Conservation (phyloP, 2,797 vertebrate species). For the Chloroceryle amazona region DNA sequence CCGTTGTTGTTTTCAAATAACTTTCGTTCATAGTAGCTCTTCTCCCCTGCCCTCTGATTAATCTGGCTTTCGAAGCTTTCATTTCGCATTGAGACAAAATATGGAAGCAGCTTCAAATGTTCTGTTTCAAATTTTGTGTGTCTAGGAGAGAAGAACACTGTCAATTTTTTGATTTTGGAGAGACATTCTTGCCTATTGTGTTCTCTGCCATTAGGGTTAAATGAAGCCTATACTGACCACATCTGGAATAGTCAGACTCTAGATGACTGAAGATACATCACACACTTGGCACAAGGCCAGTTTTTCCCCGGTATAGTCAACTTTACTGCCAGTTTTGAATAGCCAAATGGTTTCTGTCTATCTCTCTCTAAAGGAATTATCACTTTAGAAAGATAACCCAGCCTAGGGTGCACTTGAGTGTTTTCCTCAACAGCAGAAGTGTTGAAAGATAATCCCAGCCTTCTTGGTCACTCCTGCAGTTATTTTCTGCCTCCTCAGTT, state of each 20-base stretch:
- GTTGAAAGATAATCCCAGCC: neutral
- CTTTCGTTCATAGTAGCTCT: neutral
- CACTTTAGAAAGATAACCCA: neutral
- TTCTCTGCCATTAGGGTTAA: neutral
- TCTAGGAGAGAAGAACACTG: neutral
- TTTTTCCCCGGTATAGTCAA: neutral
- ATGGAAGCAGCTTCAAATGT: neutral
- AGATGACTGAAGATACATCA: neutral
- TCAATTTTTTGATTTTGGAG: neutral
- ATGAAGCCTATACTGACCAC: neutral
- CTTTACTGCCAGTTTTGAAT: neutral
- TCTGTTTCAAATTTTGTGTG: neutral
- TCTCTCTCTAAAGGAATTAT: neutral
- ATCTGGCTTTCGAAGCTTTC: neutral
- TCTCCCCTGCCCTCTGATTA: neutral
- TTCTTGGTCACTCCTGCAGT: neutral
- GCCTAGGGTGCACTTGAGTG: neutral
- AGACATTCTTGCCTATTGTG: neutral
- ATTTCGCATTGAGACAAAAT: neutral
- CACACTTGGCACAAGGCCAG: neutral
- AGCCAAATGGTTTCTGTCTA: neutral
- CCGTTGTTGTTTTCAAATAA: slow-evolving; percentile 42
- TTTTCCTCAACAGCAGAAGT: neutral
- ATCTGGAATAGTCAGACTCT: neutral
- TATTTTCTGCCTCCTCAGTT: neutral